Evolutionary conservation across 2,888 invertebrate genomes (phyloP), one percentile per base, ranked within the genome.

Genomic region (Drosophila koepferae): DNA sequence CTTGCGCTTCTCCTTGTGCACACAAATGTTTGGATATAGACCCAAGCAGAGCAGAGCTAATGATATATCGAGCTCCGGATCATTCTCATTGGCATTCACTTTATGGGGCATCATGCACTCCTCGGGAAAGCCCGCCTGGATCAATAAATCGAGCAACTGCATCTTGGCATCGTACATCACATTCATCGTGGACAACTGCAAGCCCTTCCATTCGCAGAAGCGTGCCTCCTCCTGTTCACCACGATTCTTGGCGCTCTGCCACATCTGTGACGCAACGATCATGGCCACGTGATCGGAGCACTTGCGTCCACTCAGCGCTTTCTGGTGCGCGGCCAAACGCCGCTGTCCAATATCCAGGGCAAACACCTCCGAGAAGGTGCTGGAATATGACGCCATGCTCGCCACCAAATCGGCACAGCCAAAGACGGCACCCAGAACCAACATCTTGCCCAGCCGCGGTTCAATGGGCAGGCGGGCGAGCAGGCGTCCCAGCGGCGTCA

Each of bases 201-300:
- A 94, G 23, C 97, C 97, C 91, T 98, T 98, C 92, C 96, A 96
- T 67, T 99, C 98, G 93, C 99, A 99, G 94, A 98, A 99, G 36
- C 95, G 93, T 51, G 95, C 92, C 92, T 98, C 99, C 0, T 96
- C 96, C 0, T 95, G 95, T 69, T 96, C 96, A 0, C 96, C 96
- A 28, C 95, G 95, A 3, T 94, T 91, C 61, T 95, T 94, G 40
- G 96, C 96, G 72, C 94, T 94, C 81, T 96, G 95, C 97, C 97
- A 97, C 92, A 96, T 93, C 94, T 98, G 97, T 91, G 97, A 98
- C 10, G 97, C 99, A 82, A 97, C 97, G 31, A 99, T 94, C 96
- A 99, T 96, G 6, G 99, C 99, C 18, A 99, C 96, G 91, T 99
- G 99, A 93, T 99, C 99, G 6, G 98, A 98, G 89, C 95, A 97